These are phyloP conservation scores for Euphydryas editha DNA, from an alignment of 2,888 invertebrate genomes.

Conservation along the genomic window DNA sequence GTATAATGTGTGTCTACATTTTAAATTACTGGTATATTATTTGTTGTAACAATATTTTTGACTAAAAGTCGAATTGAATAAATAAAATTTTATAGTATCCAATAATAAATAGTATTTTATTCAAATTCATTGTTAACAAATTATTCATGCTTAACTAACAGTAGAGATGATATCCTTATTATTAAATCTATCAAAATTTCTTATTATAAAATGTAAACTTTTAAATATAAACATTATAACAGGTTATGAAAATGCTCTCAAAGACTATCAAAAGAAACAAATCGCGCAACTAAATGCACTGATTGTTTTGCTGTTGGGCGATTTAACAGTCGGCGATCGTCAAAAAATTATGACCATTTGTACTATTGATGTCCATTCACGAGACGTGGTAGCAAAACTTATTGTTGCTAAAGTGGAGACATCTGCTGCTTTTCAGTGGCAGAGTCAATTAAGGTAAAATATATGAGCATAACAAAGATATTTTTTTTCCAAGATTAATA, in stretches of 20 bases:
- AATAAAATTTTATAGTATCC: too few species aligned
- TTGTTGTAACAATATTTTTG: too few species aligned
- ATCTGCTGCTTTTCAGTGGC: constrained; percentile 93
- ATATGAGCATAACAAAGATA: not conserved
- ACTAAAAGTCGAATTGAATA: too few species aligned
- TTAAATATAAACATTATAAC: constrained; percentile 4
- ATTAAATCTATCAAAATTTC: too few species aligned
- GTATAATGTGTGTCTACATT: too few species aligned
- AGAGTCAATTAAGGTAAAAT: constrained; percentile 89
- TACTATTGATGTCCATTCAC: constrained; percentile 96
- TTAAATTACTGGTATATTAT: too few species aligned
- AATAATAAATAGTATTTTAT: too few species aligned
- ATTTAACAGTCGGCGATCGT: constrained; percentile 91
- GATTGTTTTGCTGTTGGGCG: constrained; percentile 92
- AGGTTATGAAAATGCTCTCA: constrained; percentile 94
- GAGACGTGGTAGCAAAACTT: constrained; percentile 96
- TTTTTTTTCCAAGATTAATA: not conserved
- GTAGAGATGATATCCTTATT: too few species aligned
- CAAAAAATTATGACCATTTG: constrained; percentile 99
- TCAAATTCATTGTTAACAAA: too few species aligned
- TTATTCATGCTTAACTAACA: too few species aligned
- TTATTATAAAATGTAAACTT: not conserved
- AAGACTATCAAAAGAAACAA: constrained; percentile 96
- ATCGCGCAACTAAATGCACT: constrained; percentile 92
- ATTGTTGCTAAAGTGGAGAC: constrained; percentile 92